Base-by-base conservation (phyloP, 2,797 vertebrate genomes). In the Silurus aristotelis region DNA sequence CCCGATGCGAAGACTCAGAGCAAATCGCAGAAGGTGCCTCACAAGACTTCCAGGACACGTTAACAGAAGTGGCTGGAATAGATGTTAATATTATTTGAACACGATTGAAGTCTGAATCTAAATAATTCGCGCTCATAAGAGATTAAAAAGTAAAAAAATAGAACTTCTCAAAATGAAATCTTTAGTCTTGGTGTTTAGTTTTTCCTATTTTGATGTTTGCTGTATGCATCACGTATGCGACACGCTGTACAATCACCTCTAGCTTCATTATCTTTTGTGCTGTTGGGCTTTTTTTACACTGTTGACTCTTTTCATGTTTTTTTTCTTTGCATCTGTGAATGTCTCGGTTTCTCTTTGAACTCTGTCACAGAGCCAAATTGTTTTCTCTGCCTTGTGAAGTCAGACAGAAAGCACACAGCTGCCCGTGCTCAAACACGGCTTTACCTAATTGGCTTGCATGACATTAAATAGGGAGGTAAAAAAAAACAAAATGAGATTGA, bases 331-430 rank as follows among this genome's bases (percentile, higher is more conserved):
- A 82, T 85, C 67, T 75, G 66, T 75, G 80, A 73, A 63, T 56
- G 72, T 61, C 72, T 85, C 84, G 76, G 80, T 46, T 75, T 86
- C 80, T 87, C 82, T 87, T 85, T 89, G 87, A 88, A 89, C 88
- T 85, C 76, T 82, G 85, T 80, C 76, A 84, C 77, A 82, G 70
- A 79, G 88, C 83, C 85, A 87, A 84, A 87, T 83, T 87, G 87
- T 88, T 87, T 88, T 88, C 76, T 86, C 48, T 72, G 79, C 85
- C 83, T 82, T 85, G 85, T 83, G 83, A 85, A 88, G 82, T 86
- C 83, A 72, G 80, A 87, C 63, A 52, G 83, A 84, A 81, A 46
- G 70, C 79, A 81, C 75, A 52, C 67, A 82, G 84, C 83, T 73
- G 71, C 67, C 43, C 55, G 20, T 25, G 61, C 84, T 78, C 82